phyloP scores from a whole-genome alignment of 2,113 vertebrate genomes.

The Pao palembangensis region DNA sequence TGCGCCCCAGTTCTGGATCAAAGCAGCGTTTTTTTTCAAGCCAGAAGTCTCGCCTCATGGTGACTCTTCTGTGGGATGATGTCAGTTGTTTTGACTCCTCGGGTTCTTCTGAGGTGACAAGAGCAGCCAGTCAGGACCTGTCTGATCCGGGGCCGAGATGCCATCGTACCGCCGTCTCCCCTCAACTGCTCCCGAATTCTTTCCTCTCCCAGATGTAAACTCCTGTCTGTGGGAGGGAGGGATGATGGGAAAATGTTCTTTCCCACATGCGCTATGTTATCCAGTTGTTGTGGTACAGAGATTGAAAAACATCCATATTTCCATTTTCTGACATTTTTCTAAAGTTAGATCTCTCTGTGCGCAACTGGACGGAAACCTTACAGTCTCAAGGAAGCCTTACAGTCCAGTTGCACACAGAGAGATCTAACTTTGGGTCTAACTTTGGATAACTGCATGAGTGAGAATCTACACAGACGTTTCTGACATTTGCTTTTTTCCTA shows the following conservation, averaged over 20 bases:
- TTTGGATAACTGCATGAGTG: too few species aligned
- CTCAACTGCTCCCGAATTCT: neutral
- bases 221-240: too few species aligned
- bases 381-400: too few species aligned
- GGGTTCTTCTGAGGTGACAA: slow-evolving; percentile 46
- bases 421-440: too few species aligned
- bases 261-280: neutral
- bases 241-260: neutral
- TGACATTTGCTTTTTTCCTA: too few species aligned
- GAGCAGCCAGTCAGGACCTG: too few species aligned
- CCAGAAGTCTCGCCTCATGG: slow-evolving; percentile 37
- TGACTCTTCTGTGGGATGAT: slow-evolving; percentile 36
- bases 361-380: too few species aligned
- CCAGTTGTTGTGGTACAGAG: neutral
- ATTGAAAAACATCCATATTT: neutral
- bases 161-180: slow-evolving; percentile 3
- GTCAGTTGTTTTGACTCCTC: slow-evolving; percentile 59
- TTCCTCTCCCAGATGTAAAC: too few species aligned
- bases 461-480: too few species aligned
- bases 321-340: too few species aligned
- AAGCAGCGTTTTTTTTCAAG: slow-evolving; percentile 50
- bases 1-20: slow-evolving; percentile 28
- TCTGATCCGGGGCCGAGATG: slow-evolving; percentile 23
- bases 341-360: too few species aligned
- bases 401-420: too few species aligned